Evolutionary conservation across 2,888 invertebrate genomes (phyloP), one percentile per base, ranked within the genome.

Genomic region (Hypena proboscidalis): DNA sequence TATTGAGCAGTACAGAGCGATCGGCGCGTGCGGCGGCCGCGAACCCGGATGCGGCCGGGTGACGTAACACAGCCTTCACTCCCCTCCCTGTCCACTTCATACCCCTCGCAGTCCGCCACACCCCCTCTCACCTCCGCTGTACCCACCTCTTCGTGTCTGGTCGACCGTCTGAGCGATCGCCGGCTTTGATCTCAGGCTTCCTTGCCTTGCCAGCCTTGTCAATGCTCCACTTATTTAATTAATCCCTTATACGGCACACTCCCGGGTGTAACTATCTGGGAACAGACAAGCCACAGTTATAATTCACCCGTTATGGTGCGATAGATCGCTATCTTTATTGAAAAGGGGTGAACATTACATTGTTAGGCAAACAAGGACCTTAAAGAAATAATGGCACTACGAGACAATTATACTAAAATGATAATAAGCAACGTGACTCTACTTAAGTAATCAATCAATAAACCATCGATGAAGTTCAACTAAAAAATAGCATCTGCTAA

Each of bases 1-100:
- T 48, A 46, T n/a, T 44, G 56, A 58, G 67, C 69, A 70, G 70
- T 69, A 71, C 72, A 50, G 55, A 58, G 56, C 57, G 57, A 44
- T 51, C 46, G 73, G 80, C 85, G 85, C 86, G 85, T 78, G 81
- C 81, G 75, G 68, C 84, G 87, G 84, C 83, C 87, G 83, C 87
- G 90, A 89, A 89, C 90, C 90, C 90, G 90, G 90, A 89, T 89
- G 82, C 83, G 71, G 77, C 74, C 46, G 74, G 66, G 61, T 85
- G 89, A 89, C 87, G 89, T 87, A 86, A 89, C 77, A 67, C 83
- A 81, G 83, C 83, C 85, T 83, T 82, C 79, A 43, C 65, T 58
- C 59, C 72, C 66, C 57, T 58, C 48, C 58, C 36, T 59, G 58
- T 21, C 19, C n/a, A 26, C 30, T n/a, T n/a, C n/a, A n/a, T n/a